Conservation (phyloP, 30 jellyfish, hydroid and myxozoan genomes). For the Aurelia sp. region DNA sequence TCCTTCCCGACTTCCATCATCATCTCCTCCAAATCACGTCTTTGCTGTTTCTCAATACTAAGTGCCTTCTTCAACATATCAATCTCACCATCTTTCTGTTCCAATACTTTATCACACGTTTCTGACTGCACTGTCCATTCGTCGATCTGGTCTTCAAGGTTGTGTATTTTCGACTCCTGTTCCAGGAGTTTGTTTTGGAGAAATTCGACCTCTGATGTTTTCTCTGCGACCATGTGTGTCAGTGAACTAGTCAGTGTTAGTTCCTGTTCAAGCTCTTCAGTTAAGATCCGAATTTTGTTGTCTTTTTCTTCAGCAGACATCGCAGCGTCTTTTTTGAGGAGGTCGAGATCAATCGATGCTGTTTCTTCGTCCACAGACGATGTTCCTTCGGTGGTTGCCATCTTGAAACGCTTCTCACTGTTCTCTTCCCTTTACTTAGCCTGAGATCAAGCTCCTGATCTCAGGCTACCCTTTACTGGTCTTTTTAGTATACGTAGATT, state of each 20-base stretch:
- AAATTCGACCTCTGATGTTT: slow-evolving; percentile 55
- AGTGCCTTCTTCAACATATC: slow-evolving; percentile 58
- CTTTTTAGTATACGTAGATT: too few species aligned
- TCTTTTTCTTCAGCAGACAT: slow-evolving; percentile 33
- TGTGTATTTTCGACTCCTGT: slow-evolving; percentile 49
- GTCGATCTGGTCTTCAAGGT: slow-evolving; percentile 70
- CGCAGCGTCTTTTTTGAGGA: neutral
- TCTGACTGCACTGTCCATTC: slow-evolving; percentile 75
- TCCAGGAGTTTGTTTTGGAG: slow-evolving; percentile 37
- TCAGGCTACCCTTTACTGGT: too few species aligned
- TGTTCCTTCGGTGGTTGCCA: too few species aligned
- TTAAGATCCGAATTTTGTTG: slow-evolving; percentile 8
- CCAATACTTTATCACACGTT: slow-evolving; percentile 58
- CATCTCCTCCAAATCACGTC: slow-evolving; percentile 71
- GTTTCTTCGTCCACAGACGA: neutral
- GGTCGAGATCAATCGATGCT: slow-evolving; percentile 3
- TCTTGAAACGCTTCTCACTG: too few species aligned
- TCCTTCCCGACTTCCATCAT: slow-evolving; percentile 69
- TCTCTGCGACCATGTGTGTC: slow-evolving; percentile 63
- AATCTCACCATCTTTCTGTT: slow-evolving; percentile 65
- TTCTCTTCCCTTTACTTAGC: too few species aligned
- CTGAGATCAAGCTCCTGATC: too few species aligned
- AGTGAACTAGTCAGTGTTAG: slow-evolving; percentile 47
- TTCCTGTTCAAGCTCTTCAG: slow-evolving; percentile 44
- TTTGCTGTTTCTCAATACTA: slow-evolving; percentile 63